These are phyloP conservation scores for Gymnobelideus leadbeateri DNA, from an alignment of 2,113 vertebrate genomes.

Conservation along the genomic window DNA sequence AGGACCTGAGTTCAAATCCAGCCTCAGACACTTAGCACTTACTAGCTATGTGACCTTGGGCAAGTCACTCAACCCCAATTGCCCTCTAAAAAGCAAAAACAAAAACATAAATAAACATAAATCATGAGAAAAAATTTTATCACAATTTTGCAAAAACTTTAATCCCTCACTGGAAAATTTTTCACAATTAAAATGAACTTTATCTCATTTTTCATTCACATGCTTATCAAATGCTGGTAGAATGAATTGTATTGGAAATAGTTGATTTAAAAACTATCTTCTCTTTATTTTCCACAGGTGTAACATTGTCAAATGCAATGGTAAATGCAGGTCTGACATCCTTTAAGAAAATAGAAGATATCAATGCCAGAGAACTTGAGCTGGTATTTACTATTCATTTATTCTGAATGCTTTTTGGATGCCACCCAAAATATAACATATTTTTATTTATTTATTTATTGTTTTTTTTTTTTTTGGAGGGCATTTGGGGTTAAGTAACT, in stretches of 20 bases:
- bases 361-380: constrained; percentile 94
- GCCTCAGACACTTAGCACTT: no score
- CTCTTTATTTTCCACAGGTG: constrained; percentile 86
- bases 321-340: constrained; percentile 95
- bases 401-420: constrained; percentile 50
- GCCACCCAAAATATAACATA: constrained; percentile 23
- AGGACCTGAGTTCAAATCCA: no score
- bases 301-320: constrained; percentile 94
- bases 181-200: constrained; percentile 29
- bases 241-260: constrained; percentile 57
- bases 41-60: no score
- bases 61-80: no score
- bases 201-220: constrained; percentile 58
- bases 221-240: constrained; percentile 57
- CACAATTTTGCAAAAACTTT: background rate
- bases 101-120: no score
- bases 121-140: background rate
- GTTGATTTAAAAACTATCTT: constrained; percentile 55
- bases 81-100: no score
- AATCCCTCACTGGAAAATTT: constrained; percentile 26
- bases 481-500: no score
- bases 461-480: no score
- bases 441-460: no score
- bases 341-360: constrained; percentile 96
- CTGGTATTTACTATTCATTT: constrained; percentile 86